Percentiles rank a stretch among this genome's conserved stretches.
Evolutionary conservation across 2,113 vertebrate species (phyloP).

Genomic region (Cyphomyrus discorhynchus): DNA sequence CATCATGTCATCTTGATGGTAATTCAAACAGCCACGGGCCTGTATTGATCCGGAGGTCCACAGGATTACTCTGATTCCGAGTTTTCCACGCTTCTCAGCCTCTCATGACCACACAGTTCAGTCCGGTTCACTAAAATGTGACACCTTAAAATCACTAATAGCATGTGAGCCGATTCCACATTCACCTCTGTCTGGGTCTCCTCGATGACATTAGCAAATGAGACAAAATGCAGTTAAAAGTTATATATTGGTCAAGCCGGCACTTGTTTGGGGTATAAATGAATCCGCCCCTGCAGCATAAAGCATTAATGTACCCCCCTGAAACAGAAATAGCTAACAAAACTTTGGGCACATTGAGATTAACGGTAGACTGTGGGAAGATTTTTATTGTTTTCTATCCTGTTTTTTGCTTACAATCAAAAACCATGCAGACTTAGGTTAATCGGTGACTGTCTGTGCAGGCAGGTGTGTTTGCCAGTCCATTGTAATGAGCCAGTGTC

Average conservation of each 20-base stretch:
- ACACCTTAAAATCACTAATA: constrained; percentile 6
- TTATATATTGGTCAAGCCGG: not conserved
- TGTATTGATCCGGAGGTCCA: constrained; percentile 2
- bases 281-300: not conserved
- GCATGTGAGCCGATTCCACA: not conserved
- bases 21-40: constrained; percentile 3
- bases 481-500: not conserved
- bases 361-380: not conserved
- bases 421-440: not conserved
- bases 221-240: not conserved
- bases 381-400: not conserved
- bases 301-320: not conserved
- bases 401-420: not conserved
- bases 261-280: not conserved
- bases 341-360: not conserved
- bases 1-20: constrained; percentile 10
- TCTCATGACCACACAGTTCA: not conserved
- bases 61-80: constrained; percentile 1
- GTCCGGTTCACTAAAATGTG: not conserved
- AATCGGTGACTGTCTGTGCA: not conserved
- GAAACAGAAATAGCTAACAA: not conserved
- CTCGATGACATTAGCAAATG: not conserved
- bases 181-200: not conserved
- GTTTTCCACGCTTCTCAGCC: not conserved
- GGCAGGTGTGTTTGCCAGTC: not conserved